phyloP scores from a whole-genome alignment of 53 echinoderm and acorn worm species.

The Temnopleurus reevesii region DNA sequence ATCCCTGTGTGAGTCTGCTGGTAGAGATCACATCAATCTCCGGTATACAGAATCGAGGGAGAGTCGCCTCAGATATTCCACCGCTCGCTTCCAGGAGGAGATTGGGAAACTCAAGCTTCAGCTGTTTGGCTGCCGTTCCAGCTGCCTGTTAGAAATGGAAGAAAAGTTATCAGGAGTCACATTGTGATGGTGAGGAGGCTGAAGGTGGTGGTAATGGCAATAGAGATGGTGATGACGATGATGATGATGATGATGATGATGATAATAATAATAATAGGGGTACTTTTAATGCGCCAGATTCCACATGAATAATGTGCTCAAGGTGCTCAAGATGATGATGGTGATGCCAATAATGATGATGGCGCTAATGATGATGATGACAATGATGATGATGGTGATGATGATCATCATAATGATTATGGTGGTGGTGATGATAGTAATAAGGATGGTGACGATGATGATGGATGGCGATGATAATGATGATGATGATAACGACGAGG shows the following conservation, averaged over 20 bases:
- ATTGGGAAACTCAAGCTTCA: slow-evolving; percentile 82
- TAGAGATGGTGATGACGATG: not conserved
- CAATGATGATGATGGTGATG: not conserved
- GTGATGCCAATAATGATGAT: no score
- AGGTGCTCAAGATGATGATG: no score
- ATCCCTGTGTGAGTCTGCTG: slow-evolving; percentile 89
- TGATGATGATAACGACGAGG: no score
- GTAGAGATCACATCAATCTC: slow-evolving; percentile 88
- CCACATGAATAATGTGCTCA: no score
- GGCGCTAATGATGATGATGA: no score
- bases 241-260: not conserved
- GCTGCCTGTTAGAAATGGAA: slow-evolving; percentile 65
- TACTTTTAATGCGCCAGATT: no score
- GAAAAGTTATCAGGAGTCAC: not conserved
- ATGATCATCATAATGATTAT: no score
- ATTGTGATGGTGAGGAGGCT: not conserved
- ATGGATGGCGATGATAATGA: not conserved
- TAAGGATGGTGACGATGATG: no score
- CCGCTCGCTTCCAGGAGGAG: slow-evolving; percentile 90
- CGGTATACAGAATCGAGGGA: slow-evolving; percentile 66
- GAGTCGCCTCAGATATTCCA: slow-evolving; percentile 77
- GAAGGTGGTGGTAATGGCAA: no score
- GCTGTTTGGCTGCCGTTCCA: slow-evolving; percentile 69
- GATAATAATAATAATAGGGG: not conserved
- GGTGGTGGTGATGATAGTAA: no score